Evolutionary conservation across 1,140 invertebrate species (phyloP), one percentile per base, ranked within the genome.

Genomic region (Metaphire vulgaris): DNA sequence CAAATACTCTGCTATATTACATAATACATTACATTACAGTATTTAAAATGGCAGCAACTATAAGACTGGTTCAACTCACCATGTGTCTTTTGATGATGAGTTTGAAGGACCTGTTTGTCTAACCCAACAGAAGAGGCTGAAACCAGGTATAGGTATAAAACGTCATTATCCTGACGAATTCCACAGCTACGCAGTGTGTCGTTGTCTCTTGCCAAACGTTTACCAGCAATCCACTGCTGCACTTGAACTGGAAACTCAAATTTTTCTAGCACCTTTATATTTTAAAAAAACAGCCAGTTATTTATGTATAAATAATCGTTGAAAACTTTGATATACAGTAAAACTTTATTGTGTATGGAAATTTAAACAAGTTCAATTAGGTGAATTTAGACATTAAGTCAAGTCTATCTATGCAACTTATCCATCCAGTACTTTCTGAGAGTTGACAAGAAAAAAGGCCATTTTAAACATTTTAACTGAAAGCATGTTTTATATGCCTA

Each of bases 131-230:
- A 74, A 16, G 75, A 70, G 69, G 26, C 15, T 6, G 33, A 34
- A 2, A 68, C 69, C 16, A 74, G 41, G 6, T 76, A 74, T 30
- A 74, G 41, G 69, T 26, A 74, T 1, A 33, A 29, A n/a, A 76
- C 21, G 30, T 29, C 72, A 21, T 64, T 28, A 12, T 76, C 26
- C 41, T 28, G 6, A 28, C 33, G 34, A n/a, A 68, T 74, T 32
- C 28, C 30, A n/a, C 29, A 32, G 26, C 16, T 56, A 56, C 41
- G 41, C 21, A 56, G 41, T 21, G 21, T 56, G 21, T 56, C 41
- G 21, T 6, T 56, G 21, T 56, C 41, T 21, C 21, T 56, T 6
- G 41, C 41, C 41, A 56, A 21, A 12, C 41, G 41, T 21, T 56
- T 56, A 12, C 41, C 41, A 56, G 41, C 41, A 6, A 56, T 12